These are phyloP conservation scores for Microchrysa polita DNA, from an alignment of 2,888 invertebrate species.

Conservation along the genomic window DNA sequence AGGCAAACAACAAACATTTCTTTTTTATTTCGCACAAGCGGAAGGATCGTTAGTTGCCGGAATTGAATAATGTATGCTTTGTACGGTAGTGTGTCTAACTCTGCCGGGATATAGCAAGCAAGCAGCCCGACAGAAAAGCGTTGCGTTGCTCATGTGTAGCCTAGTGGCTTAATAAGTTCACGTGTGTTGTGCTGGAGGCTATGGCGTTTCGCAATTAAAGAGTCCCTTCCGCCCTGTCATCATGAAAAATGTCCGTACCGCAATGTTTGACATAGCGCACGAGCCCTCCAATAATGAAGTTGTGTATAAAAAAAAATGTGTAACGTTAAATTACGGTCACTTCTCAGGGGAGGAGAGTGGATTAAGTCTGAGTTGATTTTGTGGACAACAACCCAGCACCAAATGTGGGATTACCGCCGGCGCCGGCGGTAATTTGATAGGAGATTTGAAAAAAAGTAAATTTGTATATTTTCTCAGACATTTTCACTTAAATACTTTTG, in stretches of 20 bases:
- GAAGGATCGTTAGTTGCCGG: constrained; percentile 16
- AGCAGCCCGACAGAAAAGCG: no score
- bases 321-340: not conserved
- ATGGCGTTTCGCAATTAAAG: not conserved
- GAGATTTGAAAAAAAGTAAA: no score
- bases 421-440: no score
- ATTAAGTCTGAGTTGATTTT: no score
- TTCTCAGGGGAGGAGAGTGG: not conserved
- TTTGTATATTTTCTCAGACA: no score
- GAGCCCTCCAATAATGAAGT: not conserved
- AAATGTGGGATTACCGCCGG: no score
- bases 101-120: no score
- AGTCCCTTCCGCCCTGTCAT: not conserved
- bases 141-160: no score
- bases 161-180: not conserved
- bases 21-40: constrained; percentile 3
- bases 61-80: not conserved
- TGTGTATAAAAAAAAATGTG: not conserved
- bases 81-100: no score
- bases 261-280: not conserved
- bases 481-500: no score
- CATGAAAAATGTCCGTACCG: not conserved
- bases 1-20: not conserved
- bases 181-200: not conserved
- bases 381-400: no score